Conservation (phyloP, 2,797 vertebrate genomes). For the Xenops minutus region DNA sequence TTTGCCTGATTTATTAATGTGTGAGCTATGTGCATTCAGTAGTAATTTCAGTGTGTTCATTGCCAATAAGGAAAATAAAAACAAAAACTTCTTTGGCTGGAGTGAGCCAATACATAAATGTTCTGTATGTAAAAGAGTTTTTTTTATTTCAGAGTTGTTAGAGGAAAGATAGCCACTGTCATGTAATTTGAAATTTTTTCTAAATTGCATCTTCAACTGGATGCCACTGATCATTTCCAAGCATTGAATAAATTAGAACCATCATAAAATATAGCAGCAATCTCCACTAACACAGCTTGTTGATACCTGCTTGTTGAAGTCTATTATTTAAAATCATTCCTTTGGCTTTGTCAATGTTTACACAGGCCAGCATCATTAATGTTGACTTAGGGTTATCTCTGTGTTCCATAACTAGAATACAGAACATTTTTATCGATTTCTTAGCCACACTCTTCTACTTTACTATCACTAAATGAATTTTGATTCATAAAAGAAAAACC, state of each 20-base stretch:
- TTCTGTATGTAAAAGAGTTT: neutral
- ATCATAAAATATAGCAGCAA: constrained; percentile 63
- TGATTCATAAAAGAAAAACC: constrained; percentile 73
- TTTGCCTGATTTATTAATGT: neutral
- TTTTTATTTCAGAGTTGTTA: neutral
- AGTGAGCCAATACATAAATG: neutral
- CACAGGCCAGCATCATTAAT: constrained; percentile 57
- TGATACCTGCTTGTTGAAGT: constrained; percentile 71
- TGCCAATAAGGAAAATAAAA: neutral
- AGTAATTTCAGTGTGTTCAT: neutral
- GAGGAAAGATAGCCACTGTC: neutral
- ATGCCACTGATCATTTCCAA: neutral
- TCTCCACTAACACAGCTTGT: constrained; percentile 70
- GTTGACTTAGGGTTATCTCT: constrained; percentile 68
- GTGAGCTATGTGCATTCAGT: neutral
- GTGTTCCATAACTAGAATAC: constrained; percentile 59
- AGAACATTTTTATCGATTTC: constrained; percentile 71
- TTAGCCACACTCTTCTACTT: constrained; percentile 56
- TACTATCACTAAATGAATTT: constrained; percentile 73
- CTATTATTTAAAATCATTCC: constrained; percentile 79
- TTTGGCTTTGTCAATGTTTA: constrained; percentile 70
- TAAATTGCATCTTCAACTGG: neutral
- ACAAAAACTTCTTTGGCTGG: neutral
- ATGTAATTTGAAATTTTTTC: neutral
- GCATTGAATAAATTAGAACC: neutral